These are phyloP conservation scores for Macrotrachela quadricornifera DNA, from an alignment of 1,140 invertebrate genomes.

Conservation along the genomic window DNA sequence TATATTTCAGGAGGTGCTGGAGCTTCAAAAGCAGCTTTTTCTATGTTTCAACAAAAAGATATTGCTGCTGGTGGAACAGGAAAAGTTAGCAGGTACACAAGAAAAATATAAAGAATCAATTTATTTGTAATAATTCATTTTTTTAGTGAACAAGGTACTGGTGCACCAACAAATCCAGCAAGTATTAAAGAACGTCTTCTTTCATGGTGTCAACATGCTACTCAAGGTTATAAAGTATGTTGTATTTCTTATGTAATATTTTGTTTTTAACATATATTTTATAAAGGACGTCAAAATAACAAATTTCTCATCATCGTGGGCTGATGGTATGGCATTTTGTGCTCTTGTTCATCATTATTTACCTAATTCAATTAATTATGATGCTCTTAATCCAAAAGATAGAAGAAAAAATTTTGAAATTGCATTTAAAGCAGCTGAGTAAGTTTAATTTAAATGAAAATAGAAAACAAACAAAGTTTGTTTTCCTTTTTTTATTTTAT, in stretches of 20 bases:
- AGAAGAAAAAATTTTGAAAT: conserved; percentile 78
- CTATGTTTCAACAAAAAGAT: conserved; percentile 8
- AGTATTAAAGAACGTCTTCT: conserved; percentile 6
- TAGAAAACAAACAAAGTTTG: not conserved
- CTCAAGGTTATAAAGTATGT: conserved; percentile 1
- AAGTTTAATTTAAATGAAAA: conserved; percentile 12
- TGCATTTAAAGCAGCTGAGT: conserved; percentile 90
- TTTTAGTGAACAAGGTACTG: too few relatives aligned
- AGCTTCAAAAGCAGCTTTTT: not conserved
- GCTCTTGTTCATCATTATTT: conserved; percentile 93
- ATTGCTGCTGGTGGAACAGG: conserved; percentile 4
- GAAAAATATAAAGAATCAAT: too few relatives aligned
- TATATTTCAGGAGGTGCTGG: too few relatives aligned
- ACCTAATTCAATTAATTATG: conserved; percentile 58
- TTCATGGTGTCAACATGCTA: conserved; percentile 7
- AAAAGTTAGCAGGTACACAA: not conserved
- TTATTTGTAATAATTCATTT: too few relatives aligned
- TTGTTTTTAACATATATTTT: conserved; percentile 1
- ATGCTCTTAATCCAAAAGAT: conserved; percentile 54
- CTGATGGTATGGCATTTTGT: conserved; percentile 93
- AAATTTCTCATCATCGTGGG: conserved; percentile 77
- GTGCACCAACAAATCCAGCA: not conserved
- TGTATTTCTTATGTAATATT: not conserved
- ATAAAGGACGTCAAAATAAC: conserved; percentile 61
- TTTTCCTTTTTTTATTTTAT: not conserved